Base-by-base conservation (phyloP, 2,113 vertebrate species). In the Toxostoma redivivum region DNA sequence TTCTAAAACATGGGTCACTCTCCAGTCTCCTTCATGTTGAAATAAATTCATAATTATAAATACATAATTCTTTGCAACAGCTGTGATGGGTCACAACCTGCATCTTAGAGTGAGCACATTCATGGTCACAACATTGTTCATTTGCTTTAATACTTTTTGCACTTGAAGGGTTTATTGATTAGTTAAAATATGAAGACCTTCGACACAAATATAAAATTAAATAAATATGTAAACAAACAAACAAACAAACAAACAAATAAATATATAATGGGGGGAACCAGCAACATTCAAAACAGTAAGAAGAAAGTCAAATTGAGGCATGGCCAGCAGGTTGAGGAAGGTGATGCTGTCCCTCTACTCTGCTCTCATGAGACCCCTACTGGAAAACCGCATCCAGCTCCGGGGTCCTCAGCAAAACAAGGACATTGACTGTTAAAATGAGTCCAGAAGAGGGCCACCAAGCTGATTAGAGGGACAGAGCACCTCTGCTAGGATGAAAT, bases 361-460 rank as follows among this genome's bases (percentile, higher is more conserved):
- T 11, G 4, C 31, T 33, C 14, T 42, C 18, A 12, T 57, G 50
- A 72, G 21, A 64, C 2, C 2, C 18, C 27, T 12, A 8, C 3
- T 9, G 7, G 33, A 65, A 19, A 40, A 14, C 4, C 9, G 8
- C 18, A 58, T 50, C 12, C 33, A 58, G 8, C 10, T 65, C 31
- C 9, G 8, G 4, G 5, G 7, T 37, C 12, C 37, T 18, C 12
- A 81, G 7, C 12, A 27, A 54, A 50, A 31, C 16, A 72, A 48
- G 8, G 25, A 42, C 11, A 57, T 22, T 0, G 1, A 27, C 11
- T 31, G 5, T 15, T 31, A 17, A 23, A 53, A 7, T 7, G 3
- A 47, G 8, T 33, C 21, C 50, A 57, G 31, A 42, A 54, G 25
- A 57, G 21, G 16, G 27, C 3, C 15, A 65, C 33, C 18, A 51